Conservation (phyloP, 1,140 invertebrate genomes). For the Acromyrmex heyeri region DNA sequence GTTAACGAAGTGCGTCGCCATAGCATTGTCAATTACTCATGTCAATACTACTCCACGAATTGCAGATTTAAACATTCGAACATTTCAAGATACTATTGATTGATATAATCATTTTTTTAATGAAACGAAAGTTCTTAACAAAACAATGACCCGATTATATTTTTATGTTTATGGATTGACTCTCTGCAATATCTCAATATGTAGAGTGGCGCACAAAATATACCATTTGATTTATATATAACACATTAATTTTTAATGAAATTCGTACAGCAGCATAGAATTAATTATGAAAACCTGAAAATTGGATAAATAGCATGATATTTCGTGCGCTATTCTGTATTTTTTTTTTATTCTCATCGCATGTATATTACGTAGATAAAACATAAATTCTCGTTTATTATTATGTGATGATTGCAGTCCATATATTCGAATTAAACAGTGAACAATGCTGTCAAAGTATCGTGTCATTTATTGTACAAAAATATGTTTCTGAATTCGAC, state of each 20-base stretch:
- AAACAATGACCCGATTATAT: background rate
- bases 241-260: too few species aligned
- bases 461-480: background rate
- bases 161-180: background rate
- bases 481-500: background rate
- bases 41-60: background rate
- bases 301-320: too few species aligned
- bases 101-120: background rate
- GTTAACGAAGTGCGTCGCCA: constrained; percentile 2
- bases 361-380: background rate
- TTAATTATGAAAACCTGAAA: too few species aligned
- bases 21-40: background rate
- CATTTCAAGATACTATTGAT: background rate
- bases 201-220: too few species aligned
- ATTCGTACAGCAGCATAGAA: too few species aligned
- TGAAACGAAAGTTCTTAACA: background rate
- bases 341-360: background rate
- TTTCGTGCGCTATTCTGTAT: too few species aligned
- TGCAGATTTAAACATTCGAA: background rate
- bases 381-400: constrained; percentile 62
- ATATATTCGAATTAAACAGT: background rate
- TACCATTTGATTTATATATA: too few species aligned
- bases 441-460: background rate
- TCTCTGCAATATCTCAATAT: too few species aligned
- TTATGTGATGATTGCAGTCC: constrained; percentile 36